Conservation (phyloP, 64 coral and sea anemone species). For the Dendrophyllia cribrosa region DNA sequence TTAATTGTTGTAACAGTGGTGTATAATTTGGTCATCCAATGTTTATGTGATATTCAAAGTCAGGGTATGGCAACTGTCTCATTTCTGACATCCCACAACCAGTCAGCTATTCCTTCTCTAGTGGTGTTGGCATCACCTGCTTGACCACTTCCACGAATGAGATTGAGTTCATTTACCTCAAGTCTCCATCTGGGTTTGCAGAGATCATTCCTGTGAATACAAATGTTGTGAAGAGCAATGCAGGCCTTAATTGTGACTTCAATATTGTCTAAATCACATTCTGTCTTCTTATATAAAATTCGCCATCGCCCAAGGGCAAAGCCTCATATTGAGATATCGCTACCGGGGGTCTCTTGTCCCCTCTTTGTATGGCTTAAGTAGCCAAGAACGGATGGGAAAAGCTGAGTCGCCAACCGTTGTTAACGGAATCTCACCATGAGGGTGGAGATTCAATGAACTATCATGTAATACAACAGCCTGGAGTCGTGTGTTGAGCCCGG, state of each 20-base stretch:
- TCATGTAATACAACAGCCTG: no score
- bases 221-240: slow-evolving; percentile 57
- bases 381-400: no score
- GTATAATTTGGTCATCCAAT: neutral
- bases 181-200: slow-evolving; percentile 55
- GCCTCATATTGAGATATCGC: no score
- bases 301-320: no score
- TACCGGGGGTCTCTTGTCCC: no score
- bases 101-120: slow-evolving; percentile 22
- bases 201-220: slow-evolving; percentile 45
- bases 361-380: no score
- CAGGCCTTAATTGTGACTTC: slow-evolving; percentile 49
- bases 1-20: neutral
- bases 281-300: no score
- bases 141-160: slow-evolving; percentile 44
- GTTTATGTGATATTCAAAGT: neutral
- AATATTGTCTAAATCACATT: neutral
- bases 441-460: no score
- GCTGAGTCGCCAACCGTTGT: no score
- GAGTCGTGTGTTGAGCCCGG: no score
- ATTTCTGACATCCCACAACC: slow-evolving; percentile 25
- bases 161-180: slow-evolving; percentile 11
- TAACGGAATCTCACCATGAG: no score
- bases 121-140: slow-evolving; percentile 2
- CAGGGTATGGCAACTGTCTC: neutral